Percentiles rank a stretch among this genome's conserved stretches.
These are phyloP conservation scores for Porites australiensis DNA, from an alignment of 64 coral and sea anemone genomes.

Conservation along the genomic window DNA sequence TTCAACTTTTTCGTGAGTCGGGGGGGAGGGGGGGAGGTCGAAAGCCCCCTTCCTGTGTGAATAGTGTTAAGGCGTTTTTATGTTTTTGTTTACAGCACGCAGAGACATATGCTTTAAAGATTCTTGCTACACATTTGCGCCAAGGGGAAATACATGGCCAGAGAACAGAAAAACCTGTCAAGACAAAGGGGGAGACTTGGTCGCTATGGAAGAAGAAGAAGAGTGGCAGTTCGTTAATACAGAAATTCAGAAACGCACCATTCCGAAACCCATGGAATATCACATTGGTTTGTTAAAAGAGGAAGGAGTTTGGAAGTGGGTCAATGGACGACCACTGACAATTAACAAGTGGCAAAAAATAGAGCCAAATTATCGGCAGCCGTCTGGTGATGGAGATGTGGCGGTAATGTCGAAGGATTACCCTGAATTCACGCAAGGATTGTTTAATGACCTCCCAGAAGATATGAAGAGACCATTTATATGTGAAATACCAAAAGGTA, in stretches of 20 bases:
- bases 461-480: background rate
- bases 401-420: conserved; percentile 10
- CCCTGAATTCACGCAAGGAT: background rate
- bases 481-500: background rate
- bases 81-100: too few relatives aligned
- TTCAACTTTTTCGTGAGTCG: too few relatives aligned
- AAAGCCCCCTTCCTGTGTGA: too few relatives aligned
- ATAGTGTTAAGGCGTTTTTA: too few relatives aligned
- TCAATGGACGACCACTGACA: background rate
- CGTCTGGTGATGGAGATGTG: conserved; percentile 3
- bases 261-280: background rate
- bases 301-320: background rate
- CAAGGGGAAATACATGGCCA: background rate
- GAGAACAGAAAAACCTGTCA: background rate
- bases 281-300: background rate
- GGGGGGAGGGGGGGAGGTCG: too few relatives aligned
- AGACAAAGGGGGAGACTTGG: background rate
- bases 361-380: background rate
- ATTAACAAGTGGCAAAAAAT: background rate
- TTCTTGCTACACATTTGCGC: background rate
- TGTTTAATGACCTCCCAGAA: background rate
- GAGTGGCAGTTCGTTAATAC: background rate
- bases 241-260: background rate
- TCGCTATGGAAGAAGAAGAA: background rate
- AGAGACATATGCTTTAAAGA: background rate